phyloP scores from a whole-genome alignment of 1,140 invertebrate species.

The Ridgeia piscesae region DNA sequence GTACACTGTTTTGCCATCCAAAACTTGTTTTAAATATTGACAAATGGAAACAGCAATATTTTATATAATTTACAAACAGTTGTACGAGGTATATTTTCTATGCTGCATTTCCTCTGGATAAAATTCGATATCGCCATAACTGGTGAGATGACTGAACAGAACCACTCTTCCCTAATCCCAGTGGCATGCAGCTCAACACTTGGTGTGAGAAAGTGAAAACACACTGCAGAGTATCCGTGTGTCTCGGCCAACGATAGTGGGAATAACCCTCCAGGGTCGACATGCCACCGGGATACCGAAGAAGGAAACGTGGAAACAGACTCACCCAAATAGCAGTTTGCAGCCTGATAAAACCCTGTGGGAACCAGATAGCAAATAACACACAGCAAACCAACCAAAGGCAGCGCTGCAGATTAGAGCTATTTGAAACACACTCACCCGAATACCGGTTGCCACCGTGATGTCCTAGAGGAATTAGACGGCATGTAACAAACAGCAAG shows the following conservation, averaged over 20 bases:
- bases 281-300: not conserved
- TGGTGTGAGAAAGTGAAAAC: not conserved
- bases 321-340: not conserved
- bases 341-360: not conserved
- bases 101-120: not conserved
- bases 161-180: not conserved
- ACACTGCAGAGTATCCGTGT: not conserved
- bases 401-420: constrained; percentile 3
- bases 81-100: not conserved
- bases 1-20: not conserved
- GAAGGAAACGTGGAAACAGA: not conserved
- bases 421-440: not conserved
- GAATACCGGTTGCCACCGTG: not conserved
- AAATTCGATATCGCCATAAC: not conserved
- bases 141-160: not conserved
- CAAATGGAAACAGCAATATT: not conserved
- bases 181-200: not conserved
- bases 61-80: not conserved
- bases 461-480: not conserved
- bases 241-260: not conserved
- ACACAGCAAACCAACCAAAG: not conserved
- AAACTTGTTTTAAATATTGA: not conserved
- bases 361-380: not conserved
- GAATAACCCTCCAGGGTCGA: not conserved
- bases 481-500: not conserved